Evolutionary conservation across 2,797 vertebrate genomes (phyloP), one percentile per base, ranked within the genome.

Genomic region (Argya squamiceps): DNA sequence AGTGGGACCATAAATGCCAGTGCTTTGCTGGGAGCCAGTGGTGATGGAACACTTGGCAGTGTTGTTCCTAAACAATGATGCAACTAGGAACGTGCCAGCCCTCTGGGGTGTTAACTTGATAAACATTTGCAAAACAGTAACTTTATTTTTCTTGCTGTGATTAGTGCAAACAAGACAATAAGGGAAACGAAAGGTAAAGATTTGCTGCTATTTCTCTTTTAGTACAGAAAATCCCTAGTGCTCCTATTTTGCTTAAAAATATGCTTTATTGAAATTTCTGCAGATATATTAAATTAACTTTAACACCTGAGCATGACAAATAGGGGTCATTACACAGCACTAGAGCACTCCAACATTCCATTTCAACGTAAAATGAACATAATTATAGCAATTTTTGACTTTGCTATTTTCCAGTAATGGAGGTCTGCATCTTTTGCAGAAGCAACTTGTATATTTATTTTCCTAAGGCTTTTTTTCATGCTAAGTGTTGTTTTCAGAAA

Each of bases 381-480:
- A 97, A 97, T 97, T 95, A 93, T 12, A 94, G 94, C 84, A 97
- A 97, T 96, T 96, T 96, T 80, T 93, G 84, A 56, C 96, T 97
- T 91, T 94, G 64, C 76, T 65, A 52, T 95, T 95, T 92, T 94
- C 64, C 67, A 84, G 63, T 94, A 93, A 77, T 70, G 50, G 63
- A 87, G 52, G 44, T 65, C 74, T 85, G 62, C 47, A 93, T 69
- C 80, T 92, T 89, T 88, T 84, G 56, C 58, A 84, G 49, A 92
- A 87, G 62, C n/a, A 79, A 85, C n/a, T 74, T 74, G 41, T 71
- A 23, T 74, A 69, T 84, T 91, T 94, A 83, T 87, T 73, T 91
- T 92, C 58, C 44, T 50, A 83, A 7, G 12, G 11, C 1, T 30
- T 2, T 76, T 76, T 81, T 91, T 83, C 34, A 47, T 64, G 62